phyloP scores from a whole-genome alignment of 2,113 vertebrate genomes.

The Stigmatopora nigra region DNA sequence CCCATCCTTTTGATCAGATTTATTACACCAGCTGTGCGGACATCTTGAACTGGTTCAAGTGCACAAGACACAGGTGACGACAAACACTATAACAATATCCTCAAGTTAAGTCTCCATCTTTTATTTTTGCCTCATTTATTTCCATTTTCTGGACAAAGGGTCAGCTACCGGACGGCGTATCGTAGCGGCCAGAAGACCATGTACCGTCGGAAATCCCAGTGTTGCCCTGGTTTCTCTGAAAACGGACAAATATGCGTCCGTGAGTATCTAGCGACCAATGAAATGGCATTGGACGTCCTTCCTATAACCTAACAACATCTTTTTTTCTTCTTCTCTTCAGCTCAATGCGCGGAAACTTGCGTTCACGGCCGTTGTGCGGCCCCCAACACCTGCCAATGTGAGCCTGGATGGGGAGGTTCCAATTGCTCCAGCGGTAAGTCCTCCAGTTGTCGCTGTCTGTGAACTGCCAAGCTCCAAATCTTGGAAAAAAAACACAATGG shows the following conservation, averaged over 20 bases:
- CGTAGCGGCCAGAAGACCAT: conserved; percentile 92
- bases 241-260: conserved; percentile 85
- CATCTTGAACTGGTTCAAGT: conserved; percentile 98
- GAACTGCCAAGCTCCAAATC: conserved; percentile 24
- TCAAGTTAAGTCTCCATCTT: neutral
- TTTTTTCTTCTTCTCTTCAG: conserved; percentile 65
- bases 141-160: conserved; percentile 64
- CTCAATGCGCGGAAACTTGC: conserved; percentile 90
- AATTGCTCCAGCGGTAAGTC: conserved; percentile 98
- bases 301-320: conserved; percentile 12
- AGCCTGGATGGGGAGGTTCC: conserved; percentile 96
- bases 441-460: conserved; percentile 77
- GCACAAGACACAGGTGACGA: conserved; percentile 88
- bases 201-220: conserved; percentile 93
- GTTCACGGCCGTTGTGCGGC: conserved; percentile 91
- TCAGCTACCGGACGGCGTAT: conserved; percentile 90
- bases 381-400: conserved; percentile 98
- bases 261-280: conserved; percentile 66
- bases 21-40: conserved; percentile 96
- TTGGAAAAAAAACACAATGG: conserved; percentile 29
- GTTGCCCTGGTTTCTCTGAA: conserved; percentile 92
- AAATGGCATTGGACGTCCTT: no score
- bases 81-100: neutral
- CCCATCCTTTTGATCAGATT: conserved; percentile 90
- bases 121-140: neutral